Conservation (phyloP, 2,888 invertebrate species). For the Crioceris asparagi region DNA sequence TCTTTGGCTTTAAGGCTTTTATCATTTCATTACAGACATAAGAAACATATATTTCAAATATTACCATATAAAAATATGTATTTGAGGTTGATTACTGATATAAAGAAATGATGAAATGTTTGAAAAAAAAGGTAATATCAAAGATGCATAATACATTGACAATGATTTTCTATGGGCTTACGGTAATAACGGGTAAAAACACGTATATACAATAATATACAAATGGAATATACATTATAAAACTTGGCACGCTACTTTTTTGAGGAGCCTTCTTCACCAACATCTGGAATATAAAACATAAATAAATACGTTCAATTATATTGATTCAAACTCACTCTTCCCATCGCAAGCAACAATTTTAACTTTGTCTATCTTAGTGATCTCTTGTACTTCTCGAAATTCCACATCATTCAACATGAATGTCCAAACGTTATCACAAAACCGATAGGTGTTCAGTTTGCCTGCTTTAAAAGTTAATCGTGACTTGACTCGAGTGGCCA, state of each 20-base stretch:
- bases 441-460: constrained; percentile 78
- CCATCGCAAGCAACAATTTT: constrained; percentile 98
- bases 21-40: no score
- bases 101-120: no score
- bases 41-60: no score
- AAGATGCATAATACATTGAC: background rate
- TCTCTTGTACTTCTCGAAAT: constrained; percentile 89
- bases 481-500: constrained; percentile 84
- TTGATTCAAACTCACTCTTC: constrained; percentile 54
- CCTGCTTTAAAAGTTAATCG: constrained; percentile 89
- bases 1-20: no score
- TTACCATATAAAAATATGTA: no score
- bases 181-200: background rate
- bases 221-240: background rate
- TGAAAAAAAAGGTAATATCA: background rate
- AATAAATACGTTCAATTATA: background rate
- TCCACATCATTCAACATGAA: constrained; percentile 97
- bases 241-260: constrained; percentile 23
- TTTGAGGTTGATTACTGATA: no score
- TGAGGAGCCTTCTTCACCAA: constrained; percentile 32
- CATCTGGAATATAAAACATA: constrained; percentile 27
- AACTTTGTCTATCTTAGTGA: constrained; percentile 85
- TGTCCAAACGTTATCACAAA: constrained; percentile 99
- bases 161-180: background rate
- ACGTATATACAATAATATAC: background rate